phyloP scores from a whole-genome alignment of 2,888 invertebrate species.

The Sphinx pinastri region DNA sequence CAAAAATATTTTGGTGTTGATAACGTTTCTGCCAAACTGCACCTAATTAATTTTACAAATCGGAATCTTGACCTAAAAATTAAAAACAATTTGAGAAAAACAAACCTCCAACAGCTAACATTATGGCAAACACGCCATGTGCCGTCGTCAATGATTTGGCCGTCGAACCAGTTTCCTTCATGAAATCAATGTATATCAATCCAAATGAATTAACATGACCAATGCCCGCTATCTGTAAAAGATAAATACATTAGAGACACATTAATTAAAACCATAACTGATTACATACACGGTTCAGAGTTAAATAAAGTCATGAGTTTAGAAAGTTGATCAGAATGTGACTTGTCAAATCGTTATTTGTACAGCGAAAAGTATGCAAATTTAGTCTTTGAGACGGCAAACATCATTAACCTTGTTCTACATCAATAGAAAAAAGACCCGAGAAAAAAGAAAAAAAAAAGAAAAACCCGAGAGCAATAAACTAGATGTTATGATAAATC shows the following conservation, averaged over 20 bases:
- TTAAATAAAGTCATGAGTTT: background rate
- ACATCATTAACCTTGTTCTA: conserved; percentile 32
- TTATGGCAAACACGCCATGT: conserved; percentile 73
- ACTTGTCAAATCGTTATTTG: conserved; percentile 5
- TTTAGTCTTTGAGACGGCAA: background rate
- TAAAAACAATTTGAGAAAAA: background rate
- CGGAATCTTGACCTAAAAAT: background rate
- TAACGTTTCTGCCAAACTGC: background rate
- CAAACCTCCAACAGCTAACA: conserved; percentile 75
- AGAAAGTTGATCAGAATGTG: conserved; percentile 11
- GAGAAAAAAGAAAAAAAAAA: no score
- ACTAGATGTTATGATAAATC: background rate
- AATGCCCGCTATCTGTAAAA: conserved; percentile 83
- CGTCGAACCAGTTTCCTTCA: conserved; percentile 66
- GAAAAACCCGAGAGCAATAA: background rate
- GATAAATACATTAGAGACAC: conserved; percentile 5
- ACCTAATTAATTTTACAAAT: background rate
- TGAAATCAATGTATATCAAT: conserved; percentile 78
- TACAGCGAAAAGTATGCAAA: conserved; percentile 6
- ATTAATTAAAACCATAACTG: conserved; percentile 3
- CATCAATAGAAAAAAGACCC: conserved; percentile 30
- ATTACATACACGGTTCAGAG: background rate
- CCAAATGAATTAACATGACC: conserved; percentile 86
- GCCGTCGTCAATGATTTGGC: conserved; percentile 73
- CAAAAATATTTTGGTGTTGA: background rate